phyloP scores from a whole-genome alignment of 1,140 invertebrate genomes.

The Musca domestica region DNA sequence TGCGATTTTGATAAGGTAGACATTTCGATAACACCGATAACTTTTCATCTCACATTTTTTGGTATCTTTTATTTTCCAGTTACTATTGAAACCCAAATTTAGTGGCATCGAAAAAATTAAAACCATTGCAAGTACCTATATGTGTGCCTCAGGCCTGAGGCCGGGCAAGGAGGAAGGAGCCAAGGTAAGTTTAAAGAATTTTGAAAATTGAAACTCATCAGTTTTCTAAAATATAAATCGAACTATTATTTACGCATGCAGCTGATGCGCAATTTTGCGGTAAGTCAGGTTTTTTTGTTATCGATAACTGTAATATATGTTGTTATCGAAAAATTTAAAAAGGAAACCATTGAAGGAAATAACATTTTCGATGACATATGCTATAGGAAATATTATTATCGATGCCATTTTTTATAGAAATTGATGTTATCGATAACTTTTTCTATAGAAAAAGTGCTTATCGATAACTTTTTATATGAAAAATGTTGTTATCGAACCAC shows the following conservation, averaged over 20 bases:
- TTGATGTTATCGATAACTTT: neutral
- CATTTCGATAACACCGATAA: neutral
- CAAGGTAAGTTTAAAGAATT: constrained; percentile 56
- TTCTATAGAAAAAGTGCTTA: too few species aligned
- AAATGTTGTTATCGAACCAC: too few species aligned
- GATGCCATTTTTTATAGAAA: too few species aligned
- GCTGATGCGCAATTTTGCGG: constrained; percentile 49
- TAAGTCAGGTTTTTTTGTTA: constrained; percentile 35
- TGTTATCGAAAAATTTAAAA: neutral
- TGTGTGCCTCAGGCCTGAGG: constrained; percentile 91
- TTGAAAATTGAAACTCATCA: neutral
- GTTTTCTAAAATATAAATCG: neutral
- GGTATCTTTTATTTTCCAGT: constrained; percentile 47
- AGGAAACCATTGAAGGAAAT: too few species aligned
- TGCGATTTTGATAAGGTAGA: constrained; percentile 96
- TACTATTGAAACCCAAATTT: constrained; percentile 91
- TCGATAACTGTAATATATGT: neutral
- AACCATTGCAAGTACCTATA: constrained; percentile 97
- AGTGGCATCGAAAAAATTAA: constrained; percentile 98
- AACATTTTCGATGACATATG: too few species aligned
- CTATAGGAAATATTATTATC: neutral
- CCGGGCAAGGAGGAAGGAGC: constrained; percentile 79
- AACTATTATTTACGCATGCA: constrained; percentile 27
- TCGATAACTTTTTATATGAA: too few species aligned
- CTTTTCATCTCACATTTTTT: neutral